Conservation (phyloP, 2,797 vertebrate species). For the Emys orbicularis region DNA sequence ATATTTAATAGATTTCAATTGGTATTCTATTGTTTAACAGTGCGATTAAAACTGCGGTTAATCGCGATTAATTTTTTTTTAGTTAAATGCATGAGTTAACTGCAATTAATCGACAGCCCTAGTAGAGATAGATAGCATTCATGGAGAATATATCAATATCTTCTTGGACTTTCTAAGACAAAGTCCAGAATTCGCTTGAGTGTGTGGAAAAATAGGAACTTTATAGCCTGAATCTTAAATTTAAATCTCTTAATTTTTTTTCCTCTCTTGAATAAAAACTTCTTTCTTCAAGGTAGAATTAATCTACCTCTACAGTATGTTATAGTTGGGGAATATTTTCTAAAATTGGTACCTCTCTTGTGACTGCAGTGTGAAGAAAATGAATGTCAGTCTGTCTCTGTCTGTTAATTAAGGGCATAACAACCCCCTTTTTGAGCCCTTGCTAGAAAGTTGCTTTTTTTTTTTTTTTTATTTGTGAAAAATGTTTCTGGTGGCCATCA, state of each 20-base stretch:
- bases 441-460: not conserved
- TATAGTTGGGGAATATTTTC: not conserved
- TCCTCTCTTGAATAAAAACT: not conserved
- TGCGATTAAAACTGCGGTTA: too few relatives aligned
- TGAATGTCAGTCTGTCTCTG: not conserved
- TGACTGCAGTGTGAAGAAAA: not conserved
- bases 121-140: not conserved
- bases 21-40: too few relatives aligned
- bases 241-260: not conserved
- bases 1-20: too few relatives aligned
- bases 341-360: not conserved
- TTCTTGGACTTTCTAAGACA: not conserved
- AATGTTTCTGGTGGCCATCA: not conserved
- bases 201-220: not conserved
- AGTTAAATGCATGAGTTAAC: too few relatives aligned
- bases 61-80: too few relatives aligned
- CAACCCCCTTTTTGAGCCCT: not conserved
- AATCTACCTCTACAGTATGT: not conserved
- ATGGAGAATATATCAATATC: not conserved
- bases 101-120: too few relatives aligned
- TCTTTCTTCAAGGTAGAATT: not conserved
- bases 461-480: not conserved
- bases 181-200: not conserved
- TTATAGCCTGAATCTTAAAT: not conserved
- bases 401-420: not conserved